These are phyloP conservation scores for Platichthys stellatus DNA, from an alignment of 2,113 vertebrate genomes.

Conservation along the genomic window DNA sequence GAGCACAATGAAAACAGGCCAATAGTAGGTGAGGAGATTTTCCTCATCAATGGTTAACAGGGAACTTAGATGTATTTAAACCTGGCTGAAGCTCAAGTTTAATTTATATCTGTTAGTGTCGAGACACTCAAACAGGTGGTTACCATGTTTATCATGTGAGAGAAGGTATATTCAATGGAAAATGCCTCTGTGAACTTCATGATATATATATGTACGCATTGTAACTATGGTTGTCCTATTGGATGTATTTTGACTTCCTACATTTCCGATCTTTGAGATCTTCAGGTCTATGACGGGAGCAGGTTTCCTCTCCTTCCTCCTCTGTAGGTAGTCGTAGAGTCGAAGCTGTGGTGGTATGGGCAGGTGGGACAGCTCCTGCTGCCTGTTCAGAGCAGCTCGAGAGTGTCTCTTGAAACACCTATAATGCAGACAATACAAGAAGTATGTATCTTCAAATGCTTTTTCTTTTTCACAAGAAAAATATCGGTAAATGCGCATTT, in stretches of 20 bases:
- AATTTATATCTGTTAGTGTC: too few relatives aligned
- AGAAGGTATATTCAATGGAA: background rate
- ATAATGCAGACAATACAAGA: conserved; percentile 8
- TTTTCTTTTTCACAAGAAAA: conserved; percentile 17
- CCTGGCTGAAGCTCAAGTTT: background rate
- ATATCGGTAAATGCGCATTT: background rate
- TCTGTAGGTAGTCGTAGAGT: conserved; percentile 95
- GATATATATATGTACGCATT: background rate
- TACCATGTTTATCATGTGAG: background rate
- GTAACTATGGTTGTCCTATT: background rate
- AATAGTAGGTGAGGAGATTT: background rate
- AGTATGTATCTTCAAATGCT: too few relatives aligned
- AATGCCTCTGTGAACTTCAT: background rate
- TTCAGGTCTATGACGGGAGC: conserved; percentile 93
- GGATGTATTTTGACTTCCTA: conserved; percentile 68
- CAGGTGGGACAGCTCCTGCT: conserved; percentile 91
- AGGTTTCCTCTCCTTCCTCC: conserved; percentile 93
- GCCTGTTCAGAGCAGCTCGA: conserved; percentile 91
- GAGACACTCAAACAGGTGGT: too few relatives aligned
- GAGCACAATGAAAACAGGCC: background rate
- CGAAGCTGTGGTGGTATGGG: conserved; percentile 91
- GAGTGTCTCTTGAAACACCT: conserved; percentile 97
- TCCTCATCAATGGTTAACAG: background rate
- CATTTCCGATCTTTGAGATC: conserved; percentile 97
- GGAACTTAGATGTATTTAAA: background rate